These are phyloP conservation scores for Timema podura DNA, from an alignment of 2,888 invertebrate genomes.

Conservation along the genomic window DNA sequence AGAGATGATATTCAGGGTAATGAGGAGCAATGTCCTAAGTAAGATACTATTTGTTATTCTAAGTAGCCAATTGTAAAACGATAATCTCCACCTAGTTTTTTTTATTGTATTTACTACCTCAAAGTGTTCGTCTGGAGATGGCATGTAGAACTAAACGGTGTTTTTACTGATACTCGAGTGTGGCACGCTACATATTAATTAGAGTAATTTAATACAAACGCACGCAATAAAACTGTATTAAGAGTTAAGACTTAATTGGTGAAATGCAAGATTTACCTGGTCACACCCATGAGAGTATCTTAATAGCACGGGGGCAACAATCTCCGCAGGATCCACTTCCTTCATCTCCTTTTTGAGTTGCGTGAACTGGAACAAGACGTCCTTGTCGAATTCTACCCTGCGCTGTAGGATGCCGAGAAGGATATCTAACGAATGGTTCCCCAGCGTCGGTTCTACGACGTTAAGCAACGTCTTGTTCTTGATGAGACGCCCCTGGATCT, in stretches of 20 bases:
- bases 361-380: conserved; percentile 67
- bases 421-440: conserved; percentile 75
- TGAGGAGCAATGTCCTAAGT: too few species aligned
- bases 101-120: too few species aligned
- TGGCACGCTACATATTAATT: too few species aligned
- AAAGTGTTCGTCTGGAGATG: too few species aligned
- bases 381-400: conserved; percentile 87
- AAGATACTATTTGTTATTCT: too few species aligned
- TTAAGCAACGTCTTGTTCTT: conserved; percentile 86
- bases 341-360: conserved; percentile 52
- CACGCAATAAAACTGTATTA: too few species aligned
- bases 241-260: background rate
- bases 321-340: conserved; percentile 57
- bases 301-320: conserved; percentile 54
- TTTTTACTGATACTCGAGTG: too few species aligned
- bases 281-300: conserved; percentile 49
- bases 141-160: too few species aligned
- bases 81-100: too few species aligned
- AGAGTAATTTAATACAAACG: too few species aligned
- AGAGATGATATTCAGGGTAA: too few species aligned
- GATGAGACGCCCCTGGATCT: conserved; percentile 85
- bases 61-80: too few species aligned
- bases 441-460: conserved; percentile 63
- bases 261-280: conserved; percentile 45
- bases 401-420: conserved; percentile 66